Base-by-base conservation (phyloP, 2,113 vertebrate species). In the Sula dactylatra region DNA sequence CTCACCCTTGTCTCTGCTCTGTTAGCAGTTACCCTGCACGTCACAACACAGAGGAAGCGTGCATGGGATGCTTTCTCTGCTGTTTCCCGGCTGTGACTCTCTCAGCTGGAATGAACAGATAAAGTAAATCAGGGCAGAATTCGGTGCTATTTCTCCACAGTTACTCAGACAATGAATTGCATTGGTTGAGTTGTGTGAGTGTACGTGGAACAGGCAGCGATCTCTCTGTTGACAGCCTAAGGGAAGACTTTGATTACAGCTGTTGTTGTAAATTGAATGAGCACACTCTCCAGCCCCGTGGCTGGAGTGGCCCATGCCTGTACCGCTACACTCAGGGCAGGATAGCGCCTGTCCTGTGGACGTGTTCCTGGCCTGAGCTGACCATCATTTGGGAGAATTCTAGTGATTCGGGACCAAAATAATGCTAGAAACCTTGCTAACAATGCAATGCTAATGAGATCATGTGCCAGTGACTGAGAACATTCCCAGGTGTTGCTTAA, bases 131-230 rank as follows among this genome's bases (percentile, higher is more conserved):
- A 17, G 59, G 32, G 22, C 47, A 78, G 50, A 59, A 50, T 62
- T 15, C 26, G 9, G 8, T 50, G 50, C 22, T 45, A 5, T 70
- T 72, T 61, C 58, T 45, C 27, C 5, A 1, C 32, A 54, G 50
- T 62, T 67, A 12, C 15, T 58, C 62, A n/a, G 29, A 11, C 8
- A 54, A 25, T 4, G 11, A 25, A 16, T 5, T 16, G 4, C 16
- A 4, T 2, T 0, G 0, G 4, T 52, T 52, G 27, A 24, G 16
- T 31, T 9, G 3, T 6, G 27, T 3, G 44, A 14, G 19, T 2
- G 13, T 26, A 9, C 0, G 2, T 27, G 58, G 59, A 49, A 50
- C 24, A 24, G 66, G 26, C 36, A 45, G 31, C 0, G 3, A 20
- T 59, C 15, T 77, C 45, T 61, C 24, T 42, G 25, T 13, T 45